Percentiles rank a stretch among this genome's conserved stretches.
Evolutionary conservation across 2,113 vertebrate genomes (phyloP).

Genomic region (Macaca mulatta): DNA sequence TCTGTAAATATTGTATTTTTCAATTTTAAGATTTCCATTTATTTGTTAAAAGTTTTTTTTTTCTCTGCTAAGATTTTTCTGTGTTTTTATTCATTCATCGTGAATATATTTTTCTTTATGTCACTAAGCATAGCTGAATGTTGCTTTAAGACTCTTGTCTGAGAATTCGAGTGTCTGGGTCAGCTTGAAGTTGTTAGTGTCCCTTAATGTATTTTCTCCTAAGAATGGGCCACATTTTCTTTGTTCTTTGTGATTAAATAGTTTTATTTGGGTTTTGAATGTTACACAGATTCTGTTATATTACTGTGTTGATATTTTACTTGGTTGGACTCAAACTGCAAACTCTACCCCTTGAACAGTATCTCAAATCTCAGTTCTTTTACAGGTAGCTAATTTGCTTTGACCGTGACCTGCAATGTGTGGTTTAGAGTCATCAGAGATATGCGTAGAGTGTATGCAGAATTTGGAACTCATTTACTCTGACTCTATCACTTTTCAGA

Average conservation of each 20-base stretch:
- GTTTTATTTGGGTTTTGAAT: constrained; percentile 1
- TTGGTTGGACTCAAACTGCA: not conserved
- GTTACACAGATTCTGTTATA: not conserved
- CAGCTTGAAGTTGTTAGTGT: not conserved
- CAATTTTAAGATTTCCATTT: not conserved
- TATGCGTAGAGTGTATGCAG: not conserved
- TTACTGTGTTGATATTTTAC: constrained; percentile 13
- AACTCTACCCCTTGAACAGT: not conserved
- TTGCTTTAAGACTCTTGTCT: not conserved
- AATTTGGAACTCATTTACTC: not conserved
- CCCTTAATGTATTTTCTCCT: not conserved
- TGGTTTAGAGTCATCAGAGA: not conserved
- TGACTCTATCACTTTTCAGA: not conserved
- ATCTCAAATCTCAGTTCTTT: not conserved
- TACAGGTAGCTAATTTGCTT: not conserved
- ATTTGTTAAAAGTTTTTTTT: not conserved
- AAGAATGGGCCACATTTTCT: not conserved
- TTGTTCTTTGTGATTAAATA: not conserved
- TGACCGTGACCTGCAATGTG: not conserved
- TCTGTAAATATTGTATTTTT: not conserved
- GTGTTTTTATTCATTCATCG: not conserved
- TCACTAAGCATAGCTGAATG: not conserved
- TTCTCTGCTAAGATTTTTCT: not conserved
- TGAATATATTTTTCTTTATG: not conserved
- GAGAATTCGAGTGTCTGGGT: not conserved